Percentiles rank a stretch among this genome's conserved stretches.
Conservation (phyloP, 2,888 invertebrate species). For the Oxystoma pomonae region DNA sequence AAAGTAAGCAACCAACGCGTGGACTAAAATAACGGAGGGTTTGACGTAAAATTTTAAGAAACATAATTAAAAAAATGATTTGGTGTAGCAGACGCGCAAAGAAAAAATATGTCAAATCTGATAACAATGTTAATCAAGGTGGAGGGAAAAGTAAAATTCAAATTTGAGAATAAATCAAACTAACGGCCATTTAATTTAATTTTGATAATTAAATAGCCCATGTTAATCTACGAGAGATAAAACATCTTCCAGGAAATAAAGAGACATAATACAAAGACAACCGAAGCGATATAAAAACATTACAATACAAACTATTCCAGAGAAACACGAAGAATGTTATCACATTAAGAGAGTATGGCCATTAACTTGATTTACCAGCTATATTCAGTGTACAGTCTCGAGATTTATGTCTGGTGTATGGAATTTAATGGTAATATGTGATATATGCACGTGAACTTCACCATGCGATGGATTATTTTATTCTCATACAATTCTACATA, state of each 20-base stretch:
- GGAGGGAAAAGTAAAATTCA: background rate
- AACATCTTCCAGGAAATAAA: background rate
- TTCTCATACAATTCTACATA: conserved; percentile 9
- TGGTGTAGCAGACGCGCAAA: too few relatives aligned
- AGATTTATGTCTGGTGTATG: conserved; percentile 36
- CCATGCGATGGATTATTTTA: conserved; percentile 27
- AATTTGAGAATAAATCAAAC: too few relatives aligned
- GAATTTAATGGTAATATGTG: conserved; percentile 41
- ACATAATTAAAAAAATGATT: background rate
- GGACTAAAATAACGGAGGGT: background rate
- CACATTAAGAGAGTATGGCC: conserved; percentile 38
- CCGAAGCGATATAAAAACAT: conserved; percentile 23
- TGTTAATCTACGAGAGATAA: background rate
- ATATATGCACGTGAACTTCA: conserved; percentile 36
- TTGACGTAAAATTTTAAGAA: background rate
- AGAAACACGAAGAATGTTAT: conserved; percentile 36
- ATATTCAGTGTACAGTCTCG: conserved; percentile 32
- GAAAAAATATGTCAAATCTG: background rate
- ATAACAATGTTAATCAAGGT: background rate
- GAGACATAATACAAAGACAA: background rate
- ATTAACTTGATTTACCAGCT: conserved; percentile 42
- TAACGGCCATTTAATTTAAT: background rate
- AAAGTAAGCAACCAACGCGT: background rate
- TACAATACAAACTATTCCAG: conserved; percentile 36
- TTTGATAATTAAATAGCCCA: background rate